A percentile compares a stretch with the other conserved stretches of the same genome.
Conservation (phyloP, 2,797 vertebrate genomes). For the Parotocinclus haroldoi region DNA sequence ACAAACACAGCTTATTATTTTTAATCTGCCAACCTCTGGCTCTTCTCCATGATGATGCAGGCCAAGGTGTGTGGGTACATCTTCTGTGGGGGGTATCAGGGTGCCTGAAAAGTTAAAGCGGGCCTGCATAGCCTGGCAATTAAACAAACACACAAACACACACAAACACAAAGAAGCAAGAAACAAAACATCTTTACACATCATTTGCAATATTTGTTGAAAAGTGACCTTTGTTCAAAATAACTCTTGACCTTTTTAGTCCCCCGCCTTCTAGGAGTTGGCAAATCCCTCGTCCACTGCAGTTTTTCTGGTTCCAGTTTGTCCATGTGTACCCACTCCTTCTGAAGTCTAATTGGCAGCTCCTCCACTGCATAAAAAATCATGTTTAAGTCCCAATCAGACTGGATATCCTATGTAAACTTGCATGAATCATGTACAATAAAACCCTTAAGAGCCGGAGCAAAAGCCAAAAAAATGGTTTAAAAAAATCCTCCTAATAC, state of each 20-base stretch:
- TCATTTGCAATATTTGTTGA: too few relatives aligned
- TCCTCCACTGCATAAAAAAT: slow-evolving; percentile 61
- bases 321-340: slow-evolving; percentile 93
- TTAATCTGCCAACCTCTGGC: slow-evolving; percentile 79
- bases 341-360: slow-evolving; percentile 81
- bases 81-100: slow-evolving; percentile 79
- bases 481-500: too few relatives aligned
- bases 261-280: slow-evolving; percentile 71
- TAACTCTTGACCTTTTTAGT: slow-evolving; percentile 76
- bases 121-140: slow-evolving; percentile 87
- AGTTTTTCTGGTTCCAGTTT: slow-evolving; percentile 93
- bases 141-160: slow-evolving; percentile 28
- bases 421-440: too few relatives aligned
- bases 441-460: too few relatives aligned
- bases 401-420: too few relatives aligned
- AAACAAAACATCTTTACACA: too few relatives aligned
- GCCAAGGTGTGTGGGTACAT: slow-evolving; percentile 90
- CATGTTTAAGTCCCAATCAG: too few relatives aligned
- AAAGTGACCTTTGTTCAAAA: too few relatives aligned
- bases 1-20: background rate
- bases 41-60: slow-evolving; percentile 97
- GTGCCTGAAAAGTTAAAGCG: slow-evolving; percentile 89
- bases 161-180: background rate
- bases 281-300: slow-evolving; percentile 89
- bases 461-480: too few relatives aligned